Evolutionary conservation across 2,113 vertebrate genomes (phyloP), one percentile per base, ranked within the genome.

Genomic region (Rhipidura dahli): DNA sequence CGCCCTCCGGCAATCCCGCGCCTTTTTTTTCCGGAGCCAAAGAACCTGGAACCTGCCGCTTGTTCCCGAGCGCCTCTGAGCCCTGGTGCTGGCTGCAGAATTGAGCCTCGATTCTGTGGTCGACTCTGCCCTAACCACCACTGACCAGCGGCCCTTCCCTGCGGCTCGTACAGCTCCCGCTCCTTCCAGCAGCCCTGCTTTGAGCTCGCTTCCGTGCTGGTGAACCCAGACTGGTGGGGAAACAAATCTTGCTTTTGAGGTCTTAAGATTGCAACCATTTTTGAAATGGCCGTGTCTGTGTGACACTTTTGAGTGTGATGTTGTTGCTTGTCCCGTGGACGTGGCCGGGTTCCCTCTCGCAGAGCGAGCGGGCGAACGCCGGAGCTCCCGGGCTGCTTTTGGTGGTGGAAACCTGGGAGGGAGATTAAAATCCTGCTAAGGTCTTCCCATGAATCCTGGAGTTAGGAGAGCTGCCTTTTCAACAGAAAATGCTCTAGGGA

Each of bases 281-380:
- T 96, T 97, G 93, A 97, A 95, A 11, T 60, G 90, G 94, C 96
- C 76, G 37, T 91, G 93, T 97, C 90, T 80, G 76, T 76, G 95
- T 96, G 94, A 71, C 87, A 39, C 87, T 28, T 63, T 28, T 63
- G 89, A 72, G 16, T 69, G 78, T 91, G 91, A 2, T 31, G 64
- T 49, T 10, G 45, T 56, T 66, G 59, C 87, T 60, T 83, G 83
- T 92, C 42, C 77, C 3, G 53, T 26, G 84, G 92, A 37, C 35
- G 86, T 42, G 76, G n/a, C 24, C 12, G 8, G 51, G 30, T 76
- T 73, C 61, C 51, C 50, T 50, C 65, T 54, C 7, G 21, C 69
- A 16, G 89, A 68, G 87, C 53, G 79, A 72, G 63, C 51, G 12
- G 54, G 31, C 0, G 27, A 45, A 8, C 11, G 47, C 80, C 13